These are phyloP conservation scores for Gymnocephalus cernua DNA, from an alignment of 2,113 vertebrate species.

Conservation along the genomic window DNA sequence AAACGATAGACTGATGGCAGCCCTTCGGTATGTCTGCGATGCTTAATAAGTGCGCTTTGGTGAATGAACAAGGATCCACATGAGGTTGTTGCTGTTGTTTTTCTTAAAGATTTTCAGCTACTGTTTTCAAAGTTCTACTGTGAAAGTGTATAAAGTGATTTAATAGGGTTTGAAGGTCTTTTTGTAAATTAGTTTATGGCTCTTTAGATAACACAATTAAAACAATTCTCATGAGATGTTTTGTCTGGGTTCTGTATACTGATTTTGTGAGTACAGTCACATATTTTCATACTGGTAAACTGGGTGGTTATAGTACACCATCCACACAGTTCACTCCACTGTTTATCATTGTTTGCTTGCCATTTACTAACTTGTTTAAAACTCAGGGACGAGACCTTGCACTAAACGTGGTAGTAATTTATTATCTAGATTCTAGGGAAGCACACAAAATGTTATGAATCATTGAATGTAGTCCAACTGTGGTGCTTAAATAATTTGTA, in stretches of 20 bases:
- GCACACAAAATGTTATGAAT: background rate
- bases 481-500: background rate
- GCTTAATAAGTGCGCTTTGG: conserved; percentile 18
- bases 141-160: conserved; percentile 45
- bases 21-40: conserved; percentile 18
- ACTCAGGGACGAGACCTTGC: too few relatives aligned
- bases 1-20: conserved; percentile 21
- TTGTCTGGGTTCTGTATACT: conserved; percentile 11
- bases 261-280: background rate
- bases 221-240: conserved; percentile 23
- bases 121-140: conserved; percentile 54
- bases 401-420: too few relatives aligned
- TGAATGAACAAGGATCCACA: conserved; percentile 29
- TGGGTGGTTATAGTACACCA: background rate
- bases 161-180: conserved; percentile 48
- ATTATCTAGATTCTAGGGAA: background rate
- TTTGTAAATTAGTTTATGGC: conserved; percentile 39
- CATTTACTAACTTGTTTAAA: too few relatives aligned
- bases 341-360: background rate
- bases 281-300: background rate
- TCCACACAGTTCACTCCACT: background rate
- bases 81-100: background rate
- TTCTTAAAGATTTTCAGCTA: conserved; percentile 34
- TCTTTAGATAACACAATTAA: conserved; percentile 62
- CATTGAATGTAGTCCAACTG: background rate